Percentiles rank a stretch among this genome's conserved stretches.
These are phyloP conservation scores for Prionchulus punctatus DNA, from an alignment of 2,888 invertebrate species.

Conservation along the genomic window DNA sequence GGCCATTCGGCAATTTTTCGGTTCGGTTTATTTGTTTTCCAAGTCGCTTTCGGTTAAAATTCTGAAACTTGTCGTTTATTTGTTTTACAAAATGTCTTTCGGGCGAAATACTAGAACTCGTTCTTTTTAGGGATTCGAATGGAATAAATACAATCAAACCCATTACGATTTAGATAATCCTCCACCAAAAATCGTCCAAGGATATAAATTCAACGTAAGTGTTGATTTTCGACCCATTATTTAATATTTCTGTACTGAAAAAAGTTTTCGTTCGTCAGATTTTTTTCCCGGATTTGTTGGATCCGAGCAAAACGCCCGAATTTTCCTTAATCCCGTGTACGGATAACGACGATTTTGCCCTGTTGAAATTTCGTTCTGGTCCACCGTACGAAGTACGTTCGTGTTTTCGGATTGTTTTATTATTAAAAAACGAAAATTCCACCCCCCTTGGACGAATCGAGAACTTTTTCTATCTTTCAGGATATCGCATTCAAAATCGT, in stretches of 20 bases:
- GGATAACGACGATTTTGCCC: slow-evolving; percentile 83
- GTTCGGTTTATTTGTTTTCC: too few species aligned
- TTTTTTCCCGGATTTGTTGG: slow-evolving; percentile 95
- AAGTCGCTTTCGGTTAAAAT: too few species aligned
- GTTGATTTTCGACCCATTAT: background rate
- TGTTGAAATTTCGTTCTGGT: slow-evolving; percentile 85
- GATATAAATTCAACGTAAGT: slow-evolving; percentile 84
- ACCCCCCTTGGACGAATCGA: background rate
- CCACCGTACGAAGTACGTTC: slow-evolving; percentile 71
- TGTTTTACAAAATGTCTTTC: too few species aligned
- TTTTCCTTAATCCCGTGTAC: slow-evolving; percentile 51
- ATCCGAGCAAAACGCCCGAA: slow-evolving; percentile 74
- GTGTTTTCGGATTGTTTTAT: background rate
- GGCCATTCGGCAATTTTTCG: too few species aligned
- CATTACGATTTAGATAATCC: slow-evolving; percentile 99
- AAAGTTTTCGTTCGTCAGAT: slow-evolving; percentile 42
- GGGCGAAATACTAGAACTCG: too few species aligned
- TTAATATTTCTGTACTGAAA: background rate
- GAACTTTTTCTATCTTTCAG: slow-evolving; percentile 19
- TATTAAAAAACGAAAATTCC: background rate
- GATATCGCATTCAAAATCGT: slow-evolving; percentile 98
- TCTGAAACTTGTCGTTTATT: too few species aligned
- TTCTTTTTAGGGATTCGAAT: slow-evolving; percentile 73
- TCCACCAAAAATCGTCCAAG: slow-evolving; percentile 98
- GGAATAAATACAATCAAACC: slow-evolving; percentile 99